Conservation (phyloP, 2,113 vertebrate species). For the Hystrix cristata region DNA sequence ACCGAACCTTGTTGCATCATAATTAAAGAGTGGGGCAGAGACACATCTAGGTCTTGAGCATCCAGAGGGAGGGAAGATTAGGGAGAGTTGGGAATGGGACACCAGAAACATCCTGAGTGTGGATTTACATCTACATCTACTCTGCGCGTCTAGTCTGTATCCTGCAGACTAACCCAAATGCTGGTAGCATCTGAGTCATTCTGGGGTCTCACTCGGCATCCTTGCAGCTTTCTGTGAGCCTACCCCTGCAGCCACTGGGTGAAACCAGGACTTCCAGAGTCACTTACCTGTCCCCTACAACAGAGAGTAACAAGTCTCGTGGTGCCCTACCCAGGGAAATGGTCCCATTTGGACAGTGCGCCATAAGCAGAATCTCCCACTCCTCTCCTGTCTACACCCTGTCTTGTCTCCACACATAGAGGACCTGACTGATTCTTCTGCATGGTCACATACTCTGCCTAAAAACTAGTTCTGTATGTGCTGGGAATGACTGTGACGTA, state of each 20-base stretch:
- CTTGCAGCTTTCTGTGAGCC: neutral
- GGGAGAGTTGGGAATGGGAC: neutral
- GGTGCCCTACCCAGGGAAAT: neutral
- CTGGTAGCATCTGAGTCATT: neutral
- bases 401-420: neutral
- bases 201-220: too few species aligned
- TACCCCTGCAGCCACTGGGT: neutral
- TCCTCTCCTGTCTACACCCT: fast-evolving
- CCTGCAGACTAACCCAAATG: too few species aligned
- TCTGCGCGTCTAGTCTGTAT: neutral
- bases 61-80: neutral
- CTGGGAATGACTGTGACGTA: neutral
- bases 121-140: too few species aligned
- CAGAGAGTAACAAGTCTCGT: too few species aligned
- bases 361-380: neutral
- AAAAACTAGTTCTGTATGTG: fast-evolving
- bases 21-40: neutral
- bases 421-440: neutral
- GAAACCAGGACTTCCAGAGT: too few species aligned
- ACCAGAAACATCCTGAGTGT: neutral
- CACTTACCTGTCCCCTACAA: neutral
- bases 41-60: fast-evolving
- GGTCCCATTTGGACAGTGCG: neutral
- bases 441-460: neutral
- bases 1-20: fast-evolving